Evolutionary conservation across 2,797 vertebrate genomes (phyloP).

Genomic region (Vespertilio murinus): DNA sequence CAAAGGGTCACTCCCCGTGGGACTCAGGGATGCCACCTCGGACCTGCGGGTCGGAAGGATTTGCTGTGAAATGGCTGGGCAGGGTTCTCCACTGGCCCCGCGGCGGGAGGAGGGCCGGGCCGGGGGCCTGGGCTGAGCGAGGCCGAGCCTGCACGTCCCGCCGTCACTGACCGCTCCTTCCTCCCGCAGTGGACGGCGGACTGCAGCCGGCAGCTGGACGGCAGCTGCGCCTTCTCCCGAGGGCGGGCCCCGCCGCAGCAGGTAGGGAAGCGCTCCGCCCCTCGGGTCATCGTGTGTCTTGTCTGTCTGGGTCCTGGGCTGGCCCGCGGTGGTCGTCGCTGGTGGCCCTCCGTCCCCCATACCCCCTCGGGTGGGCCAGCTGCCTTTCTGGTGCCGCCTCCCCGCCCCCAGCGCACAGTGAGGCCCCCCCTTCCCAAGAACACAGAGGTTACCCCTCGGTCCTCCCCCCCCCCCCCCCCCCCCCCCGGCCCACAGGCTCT

Average conservation of each 20-base stretch:
- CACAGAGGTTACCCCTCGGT: too few species aligned
- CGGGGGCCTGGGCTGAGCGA: neutral
- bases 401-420: neutral
- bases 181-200: constrained; percentile 92
- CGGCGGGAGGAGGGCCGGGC: too few species aligned
- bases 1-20: neutral
- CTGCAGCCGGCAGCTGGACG: constrained; percentile 90
- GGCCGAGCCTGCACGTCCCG: neutral
- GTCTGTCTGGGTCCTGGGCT: neutral
- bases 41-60: neutral
- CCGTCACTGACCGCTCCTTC: constrained; percentile 56
- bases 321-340: neutral
- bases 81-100: neutral
- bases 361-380: neutral
- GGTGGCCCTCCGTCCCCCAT: neutral
- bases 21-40: neutral
- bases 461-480: too few species aligned
- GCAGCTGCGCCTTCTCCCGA: constrained; percentile 91
- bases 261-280: constrained; percentile 76
- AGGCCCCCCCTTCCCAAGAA: neutral
- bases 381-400: neutral
- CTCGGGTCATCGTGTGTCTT: neutral
- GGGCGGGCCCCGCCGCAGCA: constrained; percentile 87
- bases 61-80: neutral
- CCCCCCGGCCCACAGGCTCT: too few species aligned